Percentiles rank a stretch among this genome's conserved stretches.
Conservation (phyloP, 1,140 invertebrate species). For the Leguminivora glycinivorella region DNA sequence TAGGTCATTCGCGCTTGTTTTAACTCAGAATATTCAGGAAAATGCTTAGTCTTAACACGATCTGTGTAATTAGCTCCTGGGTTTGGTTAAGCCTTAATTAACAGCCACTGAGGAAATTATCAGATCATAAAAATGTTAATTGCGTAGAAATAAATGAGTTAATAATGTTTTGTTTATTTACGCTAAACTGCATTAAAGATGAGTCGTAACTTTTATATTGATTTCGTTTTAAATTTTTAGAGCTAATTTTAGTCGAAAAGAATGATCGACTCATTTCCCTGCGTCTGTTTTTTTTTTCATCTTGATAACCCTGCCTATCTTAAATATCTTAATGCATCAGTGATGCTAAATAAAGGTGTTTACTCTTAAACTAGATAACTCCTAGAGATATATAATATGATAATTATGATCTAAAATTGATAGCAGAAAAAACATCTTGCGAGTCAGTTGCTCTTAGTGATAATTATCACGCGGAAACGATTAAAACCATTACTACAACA, state of each 20-base stretch:
- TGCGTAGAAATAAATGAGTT: neutral
- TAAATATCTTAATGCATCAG: no score
- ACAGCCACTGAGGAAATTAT: neutral
- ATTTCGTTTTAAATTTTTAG: neutral
- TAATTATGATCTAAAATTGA: slow-evolving; percentile 4
- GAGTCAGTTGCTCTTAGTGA: neutral
- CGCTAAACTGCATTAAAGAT: neutral
- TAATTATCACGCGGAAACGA: slow-evolving; percentile 50
- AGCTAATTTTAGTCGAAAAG: no score
- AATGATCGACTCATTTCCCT: neutral
- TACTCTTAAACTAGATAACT: no score
- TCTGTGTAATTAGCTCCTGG: slow-evolving; percentile 14
- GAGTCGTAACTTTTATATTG: neutral
- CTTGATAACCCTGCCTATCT: neutral
- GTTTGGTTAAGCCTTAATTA: slow-evolving; percentile 18
- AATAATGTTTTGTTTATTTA: slow-evolving; percentile 8
- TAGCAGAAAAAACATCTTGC: neutral
- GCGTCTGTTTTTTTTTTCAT: no score
- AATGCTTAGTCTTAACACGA: slow-evolving; percentile 42
- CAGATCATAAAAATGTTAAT: slow-evolving; percentile 19
- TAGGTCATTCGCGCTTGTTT: slow-evolving; percentile 58
- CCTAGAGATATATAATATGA: neutral
- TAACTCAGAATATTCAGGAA: slow-evolving; percentile 45
- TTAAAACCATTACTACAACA: slow-evolving; percentile 56
- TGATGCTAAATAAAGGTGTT: no score